These are phyloP conservation scores for Chrysolina haemoptera DNA, from an alignment of 2,888 invertebrate species.

Conservation along the genomic window DNA sequence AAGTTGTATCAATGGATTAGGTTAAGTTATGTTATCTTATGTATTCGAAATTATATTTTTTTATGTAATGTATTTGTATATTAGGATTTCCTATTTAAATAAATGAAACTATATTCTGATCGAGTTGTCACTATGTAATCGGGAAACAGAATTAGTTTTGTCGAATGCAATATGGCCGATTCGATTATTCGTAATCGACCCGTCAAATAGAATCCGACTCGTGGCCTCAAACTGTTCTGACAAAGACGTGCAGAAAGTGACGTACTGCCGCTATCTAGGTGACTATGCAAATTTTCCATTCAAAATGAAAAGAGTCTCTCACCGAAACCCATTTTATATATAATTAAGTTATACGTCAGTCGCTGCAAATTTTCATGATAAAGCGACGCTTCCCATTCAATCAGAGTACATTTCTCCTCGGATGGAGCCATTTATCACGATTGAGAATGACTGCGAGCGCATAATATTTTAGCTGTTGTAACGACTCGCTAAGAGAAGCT, in stretches of 20 bases:
- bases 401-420: neutral
- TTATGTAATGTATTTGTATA: too few species aligned
- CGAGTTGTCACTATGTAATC: too few species aligned
- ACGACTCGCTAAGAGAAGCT: neutral
- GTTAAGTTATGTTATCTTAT: too few species aligned
- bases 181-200: too few species aligned
- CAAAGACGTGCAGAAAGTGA: neutral
- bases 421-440: neutral
- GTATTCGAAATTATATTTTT: too few species aligned
- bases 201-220: too few species aligned
- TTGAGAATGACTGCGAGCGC: neutral
- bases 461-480: neutral
- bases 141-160: too few species aligned
- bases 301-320: neutral
- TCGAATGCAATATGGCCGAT: too few species aligned
- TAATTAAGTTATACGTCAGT: slow-evolving; percentile 2
- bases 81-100: too few species aligned
- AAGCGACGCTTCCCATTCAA: neutral
- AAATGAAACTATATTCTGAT: too few species aligned
- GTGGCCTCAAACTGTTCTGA: too few species aligned
- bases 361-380: neutral
- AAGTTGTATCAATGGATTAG: too few species aligned
- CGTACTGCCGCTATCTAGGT: neutral
- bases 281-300: neutral
- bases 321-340: neutral